Percentiles rank a stretch among this genome's conserved stretches.
These are phyloP conservation scores for Nephrotoma appendiculata DNA, from an alignment of 2,888 invertebrate genomes.

Conservation along the genomic window DNA sequence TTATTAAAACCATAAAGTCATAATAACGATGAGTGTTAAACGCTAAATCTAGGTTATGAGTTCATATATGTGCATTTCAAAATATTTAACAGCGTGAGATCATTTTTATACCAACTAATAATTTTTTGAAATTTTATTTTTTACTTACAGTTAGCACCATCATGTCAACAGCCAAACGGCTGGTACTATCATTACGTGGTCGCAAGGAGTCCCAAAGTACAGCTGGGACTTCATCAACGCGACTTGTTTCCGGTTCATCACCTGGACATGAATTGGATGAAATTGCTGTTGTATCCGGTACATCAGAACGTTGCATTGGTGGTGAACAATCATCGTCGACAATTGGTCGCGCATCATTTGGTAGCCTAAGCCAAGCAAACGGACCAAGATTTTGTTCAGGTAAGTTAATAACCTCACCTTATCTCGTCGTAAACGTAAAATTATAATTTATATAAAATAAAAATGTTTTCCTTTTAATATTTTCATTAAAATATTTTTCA, in stretches of 20 bases:
- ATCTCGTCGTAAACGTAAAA: background rate
- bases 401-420: constrained; percentile 17
- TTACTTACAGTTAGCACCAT: constrained; percentile 26
- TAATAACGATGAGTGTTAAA: too few relatives aligned
- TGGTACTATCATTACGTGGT: constrained; percentile 44
- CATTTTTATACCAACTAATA: background rate
- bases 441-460: background rate
- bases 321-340: background rate
- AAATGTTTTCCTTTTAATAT: background rate
- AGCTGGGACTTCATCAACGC: constrained; percentile 33
- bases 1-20: too few relatives aligned
- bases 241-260: constrained; percentile 33
- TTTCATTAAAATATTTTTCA: background rate
- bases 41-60: too few relatives aligned
- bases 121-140: constrained; percentile 2
- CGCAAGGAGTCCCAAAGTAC: constrained; percentile 42
- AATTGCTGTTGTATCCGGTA: constrained; percentile 51
- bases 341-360: constrained; percentile 23
- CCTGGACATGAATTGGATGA: constrained; percentile 46
- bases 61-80: too few relatives aligned
- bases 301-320: constrained; percentile 15
- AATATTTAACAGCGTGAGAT: too few relatives aligned
- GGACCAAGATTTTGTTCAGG: constrained; percentile 46
- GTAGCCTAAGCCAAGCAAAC: constrained; percentile 30
- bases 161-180: constrained; percentile 49